phyloP scores from a whole-genome alignment of 1,140 invertebrate genomes.

The Caenorhabditis brenneri region DNA sequence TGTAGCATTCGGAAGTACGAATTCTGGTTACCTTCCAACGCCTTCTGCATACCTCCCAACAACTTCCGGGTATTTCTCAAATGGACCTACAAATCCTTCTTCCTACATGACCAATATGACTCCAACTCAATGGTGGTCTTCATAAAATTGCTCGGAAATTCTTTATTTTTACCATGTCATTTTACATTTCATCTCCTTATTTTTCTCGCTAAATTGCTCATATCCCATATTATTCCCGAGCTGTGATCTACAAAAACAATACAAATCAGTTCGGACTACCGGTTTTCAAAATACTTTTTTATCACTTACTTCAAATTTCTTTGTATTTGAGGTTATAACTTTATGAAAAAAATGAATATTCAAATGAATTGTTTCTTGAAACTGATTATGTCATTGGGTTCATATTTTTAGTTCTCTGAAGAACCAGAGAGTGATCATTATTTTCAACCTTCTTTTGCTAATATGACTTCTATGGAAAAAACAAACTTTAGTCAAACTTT shows the following conservation, averaged over 20 bases:
- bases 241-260: not conserved
- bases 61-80: constrained; percentile 20
- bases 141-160: not conserved
- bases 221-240: not conserved
- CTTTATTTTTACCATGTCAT: not conserved
- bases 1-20: constrained; percentile 3
- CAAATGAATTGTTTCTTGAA: no score
- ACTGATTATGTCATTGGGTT: not conserved
- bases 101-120: constrained; percentile 31
- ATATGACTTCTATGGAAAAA: no score
- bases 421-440: no score
- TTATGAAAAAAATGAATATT: not conserved
- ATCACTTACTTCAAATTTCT: not conserved
- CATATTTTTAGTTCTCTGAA: no score
- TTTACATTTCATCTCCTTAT: not conserved
- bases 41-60: constrained; percentile 41
- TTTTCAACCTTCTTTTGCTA: no score
- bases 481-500: no score
- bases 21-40: constrained; percentile 32
- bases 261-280: constrained; percentile 41
- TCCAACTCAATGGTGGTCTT: constrained; percentile 29
- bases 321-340: not conserved
- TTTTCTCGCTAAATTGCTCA: no score
- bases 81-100: constrained; percentile 21
- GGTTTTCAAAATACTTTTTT: not conserved